Percentiles rank a stretch among this genome's conserved stretches.
Conservation (phyloP, 2,797 vertebrate genomes). For the Melanitta fusca region DNA sequence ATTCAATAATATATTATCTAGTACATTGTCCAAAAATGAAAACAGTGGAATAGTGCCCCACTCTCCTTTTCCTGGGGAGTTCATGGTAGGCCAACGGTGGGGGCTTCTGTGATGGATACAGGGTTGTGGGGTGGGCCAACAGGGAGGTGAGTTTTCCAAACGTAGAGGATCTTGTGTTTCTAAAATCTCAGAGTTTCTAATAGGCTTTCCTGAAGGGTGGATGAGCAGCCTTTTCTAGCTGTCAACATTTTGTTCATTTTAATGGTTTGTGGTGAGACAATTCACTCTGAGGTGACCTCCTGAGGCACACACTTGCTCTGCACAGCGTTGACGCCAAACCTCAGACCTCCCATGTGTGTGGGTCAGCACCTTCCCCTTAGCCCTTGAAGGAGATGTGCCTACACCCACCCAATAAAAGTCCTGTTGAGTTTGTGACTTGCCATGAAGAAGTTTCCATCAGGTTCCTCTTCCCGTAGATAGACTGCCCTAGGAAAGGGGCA, state of each 20-base stretch:
- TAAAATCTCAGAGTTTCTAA: not conserved
- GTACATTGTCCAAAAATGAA: not conserved
- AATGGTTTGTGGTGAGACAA: not conserved
- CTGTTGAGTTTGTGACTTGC: not conserved
- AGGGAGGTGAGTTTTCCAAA: not conserved
- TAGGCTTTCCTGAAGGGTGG: not conserved
- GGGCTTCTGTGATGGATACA: not conserved
- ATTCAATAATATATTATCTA: not conserved
- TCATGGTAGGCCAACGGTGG: not conserved
- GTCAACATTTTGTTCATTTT: not conserved
- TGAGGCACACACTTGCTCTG: not conserved
- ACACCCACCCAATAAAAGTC: not conserved
- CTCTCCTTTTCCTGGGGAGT: not conserved
- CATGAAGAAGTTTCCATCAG: not conserved
- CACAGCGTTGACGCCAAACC: accelerated
- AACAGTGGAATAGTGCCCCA: not conserved
- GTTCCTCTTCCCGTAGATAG: not conserved
- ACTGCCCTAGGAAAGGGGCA: not conserved
- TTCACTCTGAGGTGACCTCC: not conserved
- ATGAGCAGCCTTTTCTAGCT: not conserved
- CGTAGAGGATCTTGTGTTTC: not conserved
- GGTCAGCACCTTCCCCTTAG: not conserved
- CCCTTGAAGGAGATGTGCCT: not conserved
- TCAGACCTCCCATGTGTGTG: accelerated
- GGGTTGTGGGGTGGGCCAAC: not conserved